Evolutionary conservation across 2,888 invertebrate genomes (phyloP), one percentile per base, ranked within the genome.

Genomic region (Phaonia tiefii): DNA sequence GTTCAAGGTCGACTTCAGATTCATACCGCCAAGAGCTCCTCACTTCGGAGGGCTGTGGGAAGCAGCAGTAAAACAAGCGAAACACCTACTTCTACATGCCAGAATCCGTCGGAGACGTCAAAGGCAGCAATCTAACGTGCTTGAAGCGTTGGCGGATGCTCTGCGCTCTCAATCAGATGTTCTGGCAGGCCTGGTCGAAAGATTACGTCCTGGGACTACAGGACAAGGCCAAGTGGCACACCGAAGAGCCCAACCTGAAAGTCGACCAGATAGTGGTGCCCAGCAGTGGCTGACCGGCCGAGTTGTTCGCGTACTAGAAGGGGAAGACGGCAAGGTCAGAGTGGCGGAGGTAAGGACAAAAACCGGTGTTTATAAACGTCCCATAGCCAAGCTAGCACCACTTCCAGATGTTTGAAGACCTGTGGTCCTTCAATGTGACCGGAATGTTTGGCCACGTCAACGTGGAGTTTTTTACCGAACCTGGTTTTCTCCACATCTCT

Each of bases 11-110:
- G 42, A 67, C 8, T 73, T 76, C 26, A 26, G 31, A 10, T 80
- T 73, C 71, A 82, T 83, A 15, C 79, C 69, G 7, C 82, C 78
- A n/a, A 71, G 80, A 17, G 71, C 75, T 15, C 66, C 76, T 0
- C 51, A 75, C 10, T 78, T 80, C 37, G 66, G 60, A 4, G 74
- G 79, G 20, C 51, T 83, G 8, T 1, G 26, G 8, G 51, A 81
- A 0, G 72, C 60, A 5, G 37, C 10, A 22, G 74, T 83, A 8
- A 81, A 83, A 11, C 2, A 10, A 44, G 44, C 13, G 2, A 10
- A 44, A n/a, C 13, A 2, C 44, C 13, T 11, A 44, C 5, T 44
- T 44, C 44, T n/a, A n/a, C 44, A 31, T 75, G 46, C 81, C 79
- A 7, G 63, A 80, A 20, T 70, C 71, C 10, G 39, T 49, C 8